Conservation (phyloP, 2,888 invertebrate species). For the Sinopyrophorus schimmeli region DNA sequence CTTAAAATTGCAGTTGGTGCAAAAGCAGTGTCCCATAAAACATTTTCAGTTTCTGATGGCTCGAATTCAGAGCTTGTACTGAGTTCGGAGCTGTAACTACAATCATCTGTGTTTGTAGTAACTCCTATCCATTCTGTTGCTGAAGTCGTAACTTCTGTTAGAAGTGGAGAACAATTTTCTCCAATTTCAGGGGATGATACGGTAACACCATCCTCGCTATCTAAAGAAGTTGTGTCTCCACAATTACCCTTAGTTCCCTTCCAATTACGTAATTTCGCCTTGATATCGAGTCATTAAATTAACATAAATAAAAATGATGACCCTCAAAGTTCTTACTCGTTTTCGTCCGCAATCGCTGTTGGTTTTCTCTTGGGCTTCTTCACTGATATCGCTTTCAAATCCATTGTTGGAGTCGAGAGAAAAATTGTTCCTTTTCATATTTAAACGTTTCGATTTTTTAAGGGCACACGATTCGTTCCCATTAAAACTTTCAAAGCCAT, state of each 20-base stretch:
- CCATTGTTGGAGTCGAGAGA: too few species aligned
- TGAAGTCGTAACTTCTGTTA: constrained; percentile 29
- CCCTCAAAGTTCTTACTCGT: too few species aligned
- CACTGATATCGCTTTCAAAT: constrained; percentile 23
- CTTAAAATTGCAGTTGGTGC: constrained; percentile 76
- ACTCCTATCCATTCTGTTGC: constrained; percentile 80
- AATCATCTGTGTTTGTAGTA: constrained; percentile 84
- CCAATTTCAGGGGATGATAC: constrained; percentile 60
- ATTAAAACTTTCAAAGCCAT: constrained; percentile 84
- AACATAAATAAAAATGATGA: too few species aligned
- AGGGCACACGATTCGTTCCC: constrained; percentile 81
- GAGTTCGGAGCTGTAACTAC: constrained; percentile 67
- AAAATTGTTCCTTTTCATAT: too few species aligned
- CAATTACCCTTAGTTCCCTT: neutral
- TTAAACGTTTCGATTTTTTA: too few species aligned
- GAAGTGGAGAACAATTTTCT: constrained; percentile 47
- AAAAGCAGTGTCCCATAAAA: constrained; percentile 67
- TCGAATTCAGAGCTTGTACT: constrained; percentile 35
- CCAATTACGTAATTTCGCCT: constrained; percentile 1
- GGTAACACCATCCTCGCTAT: constrained; percentile 68
- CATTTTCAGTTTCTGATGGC: constrained; percentile 56
- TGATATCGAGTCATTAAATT: too few species aligned
- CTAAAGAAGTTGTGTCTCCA: constrained; percentile 44
- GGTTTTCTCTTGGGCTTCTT: too few species aligned
- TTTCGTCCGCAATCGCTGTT: too few species aligned